phyloP scores from a whole-genome alignment of 1,140 invertebrate species.

The Antheraea mylitta region DNA sequence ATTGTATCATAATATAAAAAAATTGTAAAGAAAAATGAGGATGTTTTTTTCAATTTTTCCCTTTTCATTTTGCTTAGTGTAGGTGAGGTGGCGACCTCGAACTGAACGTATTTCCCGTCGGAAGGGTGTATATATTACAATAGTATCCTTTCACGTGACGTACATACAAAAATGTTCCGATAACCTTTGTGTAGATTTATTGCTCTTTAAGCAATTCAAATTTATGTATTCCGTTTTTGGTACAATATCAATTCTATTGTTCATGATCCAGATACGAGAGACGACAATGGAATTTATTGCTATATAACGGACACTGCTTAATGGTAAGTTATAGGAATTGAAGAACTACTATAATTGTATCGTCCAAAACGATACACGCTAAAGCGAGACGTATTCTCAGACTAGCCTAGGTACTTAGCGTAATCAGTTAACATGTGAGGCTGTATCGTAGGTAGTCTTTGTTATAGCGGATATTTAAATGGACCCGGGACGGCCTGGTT shows the following conservation, averaged over 20 bases:
- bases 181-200: neutral
- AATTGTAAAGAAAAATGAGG: neutral
- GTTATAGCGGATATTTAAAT: too few relatives aligned
- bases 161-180: neutral
- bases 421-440: too few relatives aligned
- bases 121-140: neutral
- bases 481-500: too few relatives aligned
- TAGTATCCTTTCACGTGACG: constrained; percentile 2
- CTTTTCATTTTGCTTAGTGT: neutral
- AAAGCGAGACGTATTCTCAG: too few relatives aligned
- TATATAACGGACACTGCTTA: too few relatives aligned
- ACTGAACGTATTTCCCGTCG: neutral
- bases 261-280: neutral
- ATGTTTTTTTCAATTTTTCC: neutral
- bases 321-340: too few relatives aligned
- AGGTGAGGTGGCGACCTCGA: neutral
- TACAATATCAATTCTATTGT: neutral
- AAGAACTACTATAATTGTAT: too few relatives aligned
- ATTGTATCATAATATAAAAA: too few relatives aligned
- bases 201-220: neutral
- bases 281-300: neutral
- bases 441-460: too few relatives aligned
- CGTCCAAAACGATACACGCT: too few relatives aligned
- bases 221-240: neutral
- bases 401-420: too few relatives aligned